Percentiles rank a stretch among this genome's conserved stretches.
phyloP scores from a whole-genome alignment of 2,113 vertebrate genomes.

The Hyaena hyaena region DNA sequence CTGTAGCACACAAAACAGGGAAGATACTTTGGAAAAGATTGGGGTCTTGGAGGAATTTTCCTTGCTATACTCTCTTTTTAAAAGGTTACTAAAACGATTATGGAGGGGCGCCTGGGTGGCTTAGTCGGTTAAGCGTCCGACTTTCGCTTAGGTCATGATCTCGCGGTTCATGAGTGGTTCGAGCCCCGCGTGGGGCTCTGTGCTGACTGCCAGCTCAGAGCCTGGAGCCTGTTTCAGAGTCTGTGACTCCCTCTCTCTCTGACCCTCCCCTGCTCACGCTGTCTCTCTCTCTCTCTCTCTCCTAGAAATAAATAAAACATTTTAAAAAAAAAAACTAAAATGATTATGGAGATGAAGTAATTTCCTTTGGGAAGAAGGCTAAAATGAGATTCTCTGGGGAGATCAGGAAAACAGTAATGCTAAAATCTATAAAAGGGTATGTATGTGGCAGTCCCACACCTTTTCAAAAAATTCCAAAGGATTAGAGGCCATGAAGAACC shows the following conservation, averaged over 20 bases:
- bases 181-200: too few species aligned
- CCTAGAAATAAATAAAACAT: too few species aligned
- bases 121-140: too few species aligned
- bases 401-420: not conserved
- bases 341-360: not conserved
- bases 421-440: not conserved
- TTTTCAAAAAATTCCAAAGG: constrained; percentile 25
- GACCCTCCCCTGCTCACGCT: too few species aligned
- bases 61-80: not conserved
- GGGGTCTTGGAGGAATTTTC: not conserved
- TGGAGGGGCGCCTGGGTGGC: not conserved
- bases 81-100: not conserved
- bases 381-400: not conserved
- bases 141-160: too few species aligned
- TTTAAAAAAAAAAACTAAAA: not conserved
- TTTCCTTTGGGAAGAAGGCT: not conserved
- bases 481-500: not conserved
- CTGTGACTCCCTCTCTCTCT: too few species aligned
- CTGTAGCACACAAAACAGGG: not conserved
- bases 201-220: too few species aligned
- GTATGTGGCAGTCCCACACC: not conserved
- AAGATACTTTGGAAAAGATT: not conserved
- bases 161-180: too few species aligned
- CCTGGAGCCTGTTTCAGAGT: too few species aligned
- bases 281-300: too few species aligned